These are phyloP conservation scores for Euschistus heros DNA, from an alignment of 1,140 invertebrate genomes.

Conservation along the genomic window DNA sequence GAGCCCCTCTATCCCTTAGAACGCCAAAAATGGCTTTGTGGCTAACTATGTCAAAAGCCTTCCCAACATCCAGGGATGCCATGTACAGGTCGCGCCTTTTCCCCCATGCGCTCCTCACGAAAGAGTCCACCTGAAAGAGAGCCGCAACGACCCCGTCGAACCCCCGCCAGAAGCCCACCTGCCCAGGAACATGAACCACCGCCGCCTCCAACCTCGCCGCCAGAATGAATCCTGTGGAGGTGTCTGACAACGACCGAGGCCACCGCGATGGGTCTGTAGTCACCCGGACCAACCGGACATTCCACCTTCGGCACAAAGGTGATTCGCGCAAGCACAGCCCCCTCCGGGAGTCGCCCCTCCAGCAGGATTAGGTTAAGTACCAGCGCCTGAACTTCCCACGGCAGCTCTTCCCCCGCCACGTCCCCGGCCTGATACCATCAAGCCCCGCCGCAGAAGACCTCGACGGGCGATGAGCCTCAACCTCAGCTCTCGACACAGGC, in stretches of 20 bases:
- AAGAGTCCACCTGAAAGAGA: too few relatives aligned
- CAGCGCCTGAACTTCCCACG: background rate
- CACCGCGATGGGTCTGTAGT: background rate
- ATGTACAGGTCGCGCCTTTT: too few relatives aligned
- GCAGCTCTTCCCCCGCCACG: background rate
- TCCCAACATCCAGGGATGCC: too few relatives aligned
- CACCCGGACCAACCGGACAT: background rate
- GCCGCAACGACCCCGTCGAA: too few relatives aligned
- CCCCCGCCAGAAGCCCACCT: too few relatives aligned
- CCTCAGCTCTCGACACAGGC: too few relatives aligned
- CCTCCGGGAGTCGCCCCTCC: background rate
- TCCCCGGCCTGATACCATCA: background rate
- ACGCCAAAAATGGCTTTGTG: background rate
- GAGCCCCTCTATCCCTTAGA: background rate
- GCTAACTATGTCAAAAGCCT: too few relatives aligned
- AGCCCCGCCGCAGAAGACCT: background rate
- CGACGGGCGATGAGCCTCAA: background rate
- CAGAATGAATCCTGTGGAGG: background rate
- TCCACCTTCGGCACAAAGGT: background rate
- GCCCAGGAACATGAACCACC: background rate
- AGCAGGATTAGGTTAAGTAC: background rate
- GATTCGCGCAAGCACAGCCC: background rate
- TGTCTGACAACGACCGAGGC: too few relatives aligned
- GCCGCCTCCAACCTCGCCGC: background rate
- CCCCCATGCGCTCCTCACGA: too few relatives aligned